Conservation (phyloP, 2,888 invertebrate species). For the Ennomos fuscantarius region DNA sequence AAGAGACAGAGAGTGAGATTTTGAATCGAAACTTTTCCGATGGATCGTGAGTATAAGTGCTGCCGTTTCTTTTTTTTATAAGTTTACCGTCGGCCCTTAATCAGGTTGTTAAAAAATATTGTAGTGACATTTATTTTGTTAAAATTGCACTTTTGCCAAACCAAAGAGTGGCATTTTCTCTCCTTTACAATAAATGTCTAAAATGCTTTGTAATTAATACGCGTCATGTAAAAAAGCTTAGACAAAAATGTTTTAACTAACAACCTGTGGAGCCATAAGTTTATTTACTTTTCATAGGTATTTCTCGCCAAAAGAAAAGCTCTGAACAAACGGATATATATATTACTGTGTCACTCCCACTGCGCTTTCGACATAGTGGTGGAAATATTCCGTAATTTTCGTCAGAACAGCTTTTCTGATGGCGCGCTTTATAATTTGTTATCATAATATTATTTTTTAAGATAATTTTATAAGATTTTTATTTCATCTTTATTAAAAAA, state of each 20-base stretch:
- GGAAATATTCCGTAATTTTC: too few species aligned
- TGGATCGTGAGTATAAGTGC: constrained; percentile 16
- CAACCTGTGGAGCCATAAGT: constrained; percentile 50
- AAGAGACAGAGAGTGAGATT: too few species aligned
- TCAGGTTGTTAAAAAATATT: constrained; percentile 45
- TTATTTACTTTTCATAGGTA: constrained; percentile 37
- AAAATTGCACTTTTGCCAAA: constrained; percentile 53
- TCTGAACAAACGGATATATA: too few species aligned
- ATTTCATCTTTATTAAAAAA: constrained; percentile 20
- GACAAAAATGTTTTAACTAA: constrained; percentile 31
- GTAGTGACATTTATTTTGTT: constrained; percentile 32
- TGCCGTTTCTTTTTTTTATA: constrained; percentile 37
- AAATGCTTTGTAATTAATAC: constrained; percentile 64
- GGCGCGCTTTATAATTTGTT: constrained; percentile 30
- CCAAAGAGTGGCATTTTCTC: constrained; percentile 68
- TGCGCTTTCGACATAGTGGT: too few species aligned
- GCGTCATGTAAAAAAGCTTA: constrained; percentile 47
- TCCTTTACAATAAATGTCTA: constrained; percentile 32
- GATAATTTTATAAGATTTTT: constrained; percentile 37
- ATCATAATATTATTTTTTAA: constrained; percentile 51
- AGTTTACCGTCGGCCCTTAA: constrained; percentile 42
- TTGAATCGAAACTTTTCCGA: too few species aligned
- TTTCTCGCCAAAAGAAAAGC: constrained; percentile 6
- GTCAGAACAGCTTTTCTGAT: too few species aligned
- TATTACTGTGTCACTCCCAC: too few species aligned